Conservation (phyloP, 2,888 invertebrate genomes). For the Psylliodes chrysocephalus region DNA sequence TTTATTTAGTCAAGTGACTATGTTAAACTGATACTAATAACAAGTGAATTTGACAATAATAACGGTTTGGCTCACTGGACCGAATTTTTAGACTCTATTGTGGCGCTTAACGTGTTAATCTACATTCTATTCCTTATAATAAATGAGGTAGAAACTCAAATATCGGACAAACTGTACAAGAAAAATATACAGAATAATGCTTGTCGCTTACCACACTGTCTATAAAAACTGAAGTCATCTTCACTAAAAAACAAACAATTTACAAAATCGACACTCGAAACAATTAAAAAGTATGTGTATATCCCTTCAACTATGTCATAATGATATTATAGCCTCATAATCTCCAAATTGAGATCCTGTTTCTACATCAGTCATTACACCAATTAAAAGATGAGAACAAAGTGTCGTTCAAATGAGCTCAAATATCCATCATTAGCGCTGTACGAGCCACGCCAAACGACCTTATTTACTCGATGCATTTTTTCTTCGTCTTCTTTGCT, state of each 20-base stretch:
- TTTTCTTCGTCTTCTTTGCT: constrained; percentile 31
- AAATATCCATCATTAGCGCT: constrained; percentile 54
- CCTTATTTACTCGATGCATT: constrained; percentile 43
- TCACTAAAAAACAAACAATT: background rate
- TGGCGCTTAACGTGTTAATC: too few species aligned
- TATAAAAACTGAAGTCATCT: too few species aligned
- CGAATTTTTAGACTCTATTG: too few species aligned
- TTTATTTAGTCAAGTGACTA: too few species aligned
- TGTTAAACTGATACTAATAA: too few species aligned
- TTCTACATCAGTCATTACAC: constrained; percentile 49
- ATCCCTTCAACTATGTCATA: background rate
- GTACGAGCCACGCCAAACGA: constrained; percentile 39
- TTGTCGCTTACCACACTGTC: too few species aligned
- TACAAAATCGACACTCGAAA: background rate
- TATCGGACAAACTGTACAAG: too few species aligned
- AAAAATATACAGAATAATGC: too few species aligned
- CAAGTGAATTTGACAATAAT: too few species aligned
- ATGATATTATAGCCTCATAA: constrained; percentile 22
- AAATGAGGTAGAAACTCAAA: too few species aligned
- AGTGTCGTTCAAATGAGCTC: constrained; percentile 54
- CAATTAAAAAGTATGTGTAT: background rate
- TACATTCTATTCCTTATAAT: too few species aligned
- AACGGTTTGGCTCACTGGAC: too few species aligned
- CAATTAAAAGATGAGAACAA: constrained; percentile 51
- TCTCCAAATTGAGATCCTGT: constrained; percentile 50